phyloP scores from a whole-genome alignment of 2,113 vertebrate species.

The Hucho hucho region DNA sequence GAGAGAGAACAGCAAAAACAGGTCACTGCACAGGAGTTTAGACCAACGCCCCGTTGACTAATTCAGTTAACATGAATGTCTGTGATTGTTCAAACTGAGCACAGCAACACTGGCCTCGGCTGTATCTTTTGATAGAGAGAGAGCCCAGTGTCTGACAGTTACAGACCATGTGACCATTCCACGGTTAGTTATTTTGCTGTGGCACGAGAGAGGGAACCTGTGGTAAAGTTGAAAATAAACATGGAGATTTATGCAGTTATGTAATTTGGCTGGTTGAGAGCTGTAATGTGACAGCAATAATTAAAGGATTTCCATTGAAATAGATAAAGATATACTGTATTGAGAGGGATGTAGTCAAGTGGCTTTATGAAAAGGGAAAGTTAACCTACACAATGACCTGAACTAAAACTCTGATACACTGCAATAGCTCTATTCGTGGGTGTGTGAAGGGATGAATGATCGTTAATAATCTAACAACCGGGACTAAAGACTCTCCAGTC shows the following conservation, averaged over 20 bases:
- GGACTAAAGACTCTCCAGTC: not conserved
- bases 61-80: constrained; percentile 23
- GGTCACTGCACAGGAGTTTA: constrained; percentile 23
- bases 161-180: not conserved
- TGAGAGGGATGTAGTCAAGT: not conserved
- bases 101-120: not conserved
- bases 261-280: not conserved
- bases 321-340: not conserved
- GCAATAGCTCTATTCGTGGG: no score
- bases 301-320: no score
- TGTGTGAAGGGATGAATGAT: no score
- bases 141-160: not conserved
- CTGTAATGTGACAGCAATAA: not conserved
- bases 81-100: constrained; percentile 28
- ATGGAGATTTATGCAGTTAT: not conserved
- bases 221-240: not conserved
- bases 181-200: not conserved
- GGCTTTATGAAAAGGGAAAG: no score
- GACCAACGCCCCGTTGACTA: constrained; percentile 17
- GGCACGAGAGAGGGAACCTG: not conserved
- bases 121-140: constrained; percentile 34
- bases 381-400: no score
- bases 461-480: no score
- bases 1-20: constrained; percentile 14
- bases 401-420: no score